These are phyloP conservation scores for Bagarius yarrelli DNA, from an alignment of 2,113 vertebrate species.

Conservation along the genomic window DNA sequence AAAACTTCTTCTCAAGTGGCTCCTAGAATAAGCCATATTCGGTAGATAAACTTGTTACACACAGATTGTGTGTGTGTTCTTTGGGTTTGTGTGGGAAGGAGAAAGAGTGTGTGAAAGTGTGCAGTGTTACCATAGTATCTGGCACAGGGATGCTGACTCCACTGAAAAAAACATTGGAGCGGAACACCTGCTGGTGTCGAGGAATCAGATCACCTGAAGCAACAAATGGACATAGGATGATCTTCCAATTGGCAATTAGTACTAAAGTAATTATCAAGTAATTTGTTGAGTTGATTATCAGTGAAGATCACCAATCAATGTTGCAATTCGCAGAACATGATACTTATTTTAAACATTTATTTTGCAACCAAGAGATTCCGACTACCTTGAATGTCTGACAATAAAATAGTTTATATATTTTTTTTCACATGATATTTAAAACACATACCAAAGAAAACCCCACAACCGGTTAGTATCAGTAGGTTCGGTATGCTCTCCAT, in stretches of 20 bases:
- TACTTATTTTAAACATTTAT: neutral
- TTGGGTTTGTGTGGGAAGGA: neutral
- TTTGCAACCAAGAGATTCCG: neutral
- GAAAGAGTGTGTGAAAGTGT: neutral
- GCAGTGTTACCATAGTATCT: slow-evolving; percentile 67
- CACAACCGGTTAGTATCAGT: neutral
- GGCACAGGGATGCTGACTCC: slow-evolving; percentile 78
- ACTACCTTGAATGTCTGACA: too few relatives aligned
- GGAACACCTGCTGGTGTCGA: slow-evolving; percentile 76
- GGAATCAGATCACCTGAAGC: slow-evolving; percentile 75
- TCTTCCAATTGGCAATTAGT: too few relatives aligned
- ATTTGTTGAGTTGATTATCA: neutral
- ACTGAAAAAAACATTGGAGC: slow-evolving; percentile 76
- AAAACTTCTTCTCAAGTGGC: slow-evolving; percentile 72
- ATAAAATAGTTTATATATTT: too few relatives aligned
- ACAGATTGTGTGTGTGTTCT: neutral
- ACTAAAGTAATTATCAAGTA: neutral
- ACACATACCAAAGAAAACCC: too few relatives aligned
- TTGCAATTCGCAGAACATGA: neutral
- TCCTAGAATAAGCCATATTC: slow-evolving; percentile 59
- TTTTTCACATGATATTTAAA: too few relatives aligned
- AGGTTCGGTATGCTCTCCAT: neutral
- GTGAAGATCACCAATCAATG: neutral
- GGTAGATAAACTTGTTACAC: neutral
- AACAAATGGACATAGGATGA: neutral